Evolutionary conservation across 2,797 vertebrate species (phyloP).

Genomic region (Mallotus villosus): DNA sequence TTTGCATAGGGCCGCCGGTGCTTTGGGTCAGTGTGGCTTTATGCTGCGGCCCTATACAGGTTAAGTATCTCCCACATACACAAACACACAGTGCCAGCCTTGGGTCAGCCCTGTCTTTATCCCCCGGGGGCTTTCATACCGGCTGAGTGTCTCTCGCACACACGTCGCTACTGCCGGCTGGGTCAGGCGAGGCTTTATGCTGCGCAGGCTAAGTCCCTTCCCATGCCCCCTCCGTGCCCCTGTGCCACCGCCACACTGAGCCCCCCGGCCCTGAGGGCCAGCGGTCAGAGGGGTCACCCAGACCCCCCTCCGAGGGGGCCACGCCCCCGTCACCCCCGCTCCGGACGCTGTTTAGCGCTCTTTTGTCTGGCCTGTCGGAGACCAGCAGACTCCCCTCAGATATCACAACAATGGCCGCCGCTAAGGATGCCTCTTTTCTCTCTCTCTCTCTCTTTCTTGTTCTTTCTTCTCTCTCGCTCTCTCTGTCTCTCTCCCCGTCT

Average conservation of each 20-base stretch:
- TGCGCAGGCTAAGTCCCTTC: slow-evolving; percentile 76
- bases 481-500: slow-evolving; percentile 21
- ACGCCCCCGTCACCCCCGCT: slow-evolving; percentile 70
- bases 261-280: slow-evolving; percentile 79
- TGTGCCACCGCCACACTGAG: slow-evolving; percentile 87
- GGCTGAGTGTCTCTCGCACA: slow-evolving; percentile 63
- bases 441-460: too few relatives aligned
- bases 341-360: slow-evolving; percentile 80
- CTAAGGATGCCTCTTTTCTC: not conserved
- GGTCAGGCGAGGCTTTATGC: slow-evolving; percentile 3
- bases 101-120: slow-evolving; percentile 62
- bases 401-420: slow-evolving; percentile 67
- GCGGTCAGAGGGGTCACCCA: slow-evolving; percentile 84
- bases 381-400: slow-evolving; percentile 57
- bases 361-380: slow-evolving; percentile 81
- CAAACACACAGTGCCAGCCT: slow-evolving; percentile 32
- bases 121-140: not conserved
- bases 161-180: slow-evolving; percentile 16
- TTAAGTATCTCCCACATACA: slow-evolving; percentile 43
- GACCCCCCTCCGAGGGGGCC: slow-evolving; percentile 75
- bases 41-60: not conserved
- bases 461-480: slow-evolving; percentile 8
- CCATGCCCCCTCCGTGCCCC: slow-evolving; percentile 80
- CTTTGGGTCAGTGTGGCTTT: not conserved
- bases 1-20: too few relatives aligned